phyloP scores from a whole-genome alignment of 1,140 invertebrate genomes.

The Trichoplusia ni region DNA sequence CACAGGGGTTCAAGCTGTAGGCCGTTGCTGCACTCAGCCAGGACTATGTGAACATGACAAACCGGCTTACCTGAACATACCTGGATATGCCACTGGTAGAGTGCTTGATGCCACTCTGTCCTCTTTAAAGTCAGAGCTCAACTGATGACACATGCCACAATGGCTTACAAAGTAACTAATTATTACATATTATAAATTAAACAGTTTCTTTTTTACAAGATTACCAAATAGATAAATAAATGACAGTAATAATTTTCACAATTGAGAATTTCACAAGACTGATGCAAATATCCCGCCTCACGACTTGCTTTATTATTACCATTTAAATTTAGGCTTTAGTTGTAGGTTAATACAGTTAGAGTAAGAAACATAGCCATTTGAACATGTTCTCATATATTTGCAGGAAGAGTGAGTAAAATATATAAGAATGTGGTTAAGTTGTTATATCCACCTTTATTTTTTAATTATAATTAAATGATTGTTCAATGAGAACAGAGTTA shows the following conservation, averaged over 20 bases:
- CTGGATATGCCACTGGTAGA: constrained; percentile 71
- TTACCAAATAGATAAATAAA: constrained; percentile 77
- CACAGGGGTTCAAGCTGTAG: constrained; percentile 44
- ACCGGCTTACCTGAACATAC: constrained; percentile 79
- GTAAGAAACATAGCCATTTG: constrained; percentile 55
- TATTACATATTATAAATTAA: constrained; percentile 42
- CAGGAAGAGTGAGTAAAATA: constrained; percentile 15
- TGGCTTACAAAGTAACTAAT: constrained; percentile 49
- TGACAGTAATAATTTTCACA: constrained; percentile 74
- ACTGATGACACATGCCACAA: constrained; percentile 64
- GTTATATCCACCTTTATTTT: constrained; percentile 55
- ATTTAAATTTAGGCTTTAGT: constrained; percentile 76
- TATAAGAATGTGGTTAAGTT: constrained; percentile 57
- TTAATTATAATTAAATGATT: constrained; percentile 37
- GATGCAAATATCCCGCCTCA: constrained; percentile 82
- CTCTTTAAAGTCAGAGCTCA: constrained; percentile 78
- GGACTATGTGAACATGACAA: constrained; percentile 80
- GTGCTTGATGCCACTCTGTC: constrained; percentile 76
- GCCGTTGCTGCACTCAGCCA: constrained; percentile 74
- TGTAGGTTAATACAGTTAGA: constrained; percentile 64
- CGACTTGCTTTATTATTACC: constrained; percentile 81
- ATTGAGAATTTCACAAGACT: constrained; percentile 81
- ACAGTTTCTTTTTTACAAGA: constrained; percentile 71
- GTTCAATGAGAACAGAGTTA: constrained; percentile 10
- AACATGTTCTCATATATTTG: constrained; percentile 53